Evolutionary conservation across 2,888 invertebrate genomes (phyloP), one percentile per base, ranked within the genome.

Genomic region (Tyria jacobaeae): DNA sequence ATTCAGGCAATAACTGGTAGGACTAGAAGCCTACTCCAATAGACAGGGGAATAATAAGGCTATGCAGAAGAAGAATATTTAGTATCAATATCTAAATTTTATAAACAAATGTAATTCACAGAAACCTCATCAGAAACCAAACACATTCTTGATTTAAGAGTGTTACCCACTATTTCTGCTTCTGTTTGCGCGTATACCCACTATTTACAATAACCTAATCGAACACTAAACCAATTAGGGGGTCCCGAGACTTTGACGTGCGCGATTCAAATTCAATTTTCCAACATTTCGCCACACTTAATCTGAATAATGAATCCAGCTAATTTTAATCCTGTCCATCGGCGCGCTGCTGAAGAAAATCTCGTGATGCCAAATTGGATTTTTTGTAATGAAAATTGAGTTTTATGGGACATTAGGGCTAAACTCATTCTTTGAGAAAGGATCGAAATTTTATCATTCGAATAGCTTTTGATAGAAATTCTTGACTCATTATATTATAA

Each of bases 221-320:
- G 68, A 71, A 62, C 68, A 59, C 66, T 81, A 83, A 85, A 70
- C 76, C 79, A 80, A 85, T 85, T 82, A 79, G 60, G 57, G 53
- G 61, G 62, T 48, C 63, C 60, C 56, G 64, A 68, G 75, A 69
- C 78, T 76, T 78, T 82, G 83, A 86, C 76, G 76, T 76, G 76
- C 77, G 75, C 68, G 68, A 71, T 70, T 75, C 73, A 79, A 82
- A 86, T 85, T 83, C 73, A 81, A 87, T 87, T 85, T 83, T 76
- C 84, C 83, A 82, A 80, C 79, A 73, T 75, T 69, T 73, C 68
- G 62, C 74, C 68, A 78, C 75, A 77, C 73, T 70, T 76, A 75
- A 80, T 83, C 78, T 76, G 73, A 75, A 81, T 80, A 80, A 79
- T 76, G 78, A 82, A 79, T 68, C 71, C 60, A 66, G 75, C 75